A percentile compares a stretch with the other conserved stretches of the same genome.
Evolutionary conservation across 2,797 vertebrate genomes (phyloP).

Genomic region (Falco berigora): DNA sequence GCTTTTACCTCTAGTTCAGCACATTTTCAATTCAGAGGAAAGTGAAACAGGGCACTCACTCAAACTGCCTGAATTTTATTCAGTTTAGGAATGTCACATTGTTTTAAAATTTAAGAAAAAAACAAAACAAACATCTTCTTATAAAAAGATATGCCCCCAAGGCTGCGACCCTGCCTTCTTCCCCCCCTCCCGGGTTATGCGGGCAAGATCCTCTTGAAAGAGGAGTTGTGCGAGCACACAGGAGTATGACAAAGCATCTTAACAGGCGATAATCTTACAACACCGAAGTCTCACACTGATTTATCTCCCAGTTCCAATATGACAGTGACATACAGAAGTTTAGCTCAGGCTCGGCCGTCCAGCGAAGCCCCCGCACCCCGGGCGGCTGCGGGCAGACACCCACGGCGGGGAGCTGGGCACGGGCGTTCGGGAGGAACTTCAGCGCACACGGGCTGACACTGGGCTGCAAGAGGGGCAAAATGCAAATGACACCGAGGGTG

Average conservation of each 20-base stretch:
- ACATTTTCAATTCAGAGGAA: background rate
- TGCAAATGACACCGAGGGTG: background rate
- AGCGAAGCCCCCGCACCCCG: background rate
- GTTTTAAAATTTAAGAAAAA: background rate
- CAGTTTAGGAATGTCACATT: background rate
- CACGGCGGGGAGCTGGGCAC: background rate
- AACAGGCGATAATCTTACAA: background rate
- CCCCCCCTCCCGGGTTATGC: background rate
- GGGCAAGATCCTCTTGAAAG: background rate
- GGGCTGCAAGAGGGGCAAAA: background rate
- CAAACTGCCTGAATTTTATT: background rate
- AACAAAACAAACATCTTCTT: background rate
- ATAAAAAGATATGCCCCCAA: background rate
- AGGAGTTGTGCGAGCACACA: background rate
- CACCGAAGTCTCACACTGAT: background rate
- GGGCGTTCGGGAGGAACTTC: background rate
- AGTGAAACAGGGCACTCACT: background rate
- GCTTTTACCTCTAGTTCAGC: background rate
- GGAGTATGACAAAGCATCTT: slow-evolving; percentile 56
- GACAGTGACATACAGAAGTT: background rate
- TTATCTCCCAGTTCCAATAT: background rate
- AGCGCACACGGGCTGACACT: background rate
- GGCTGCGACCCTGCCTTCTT: background rate
- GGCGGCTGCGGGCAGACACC: too few species aligned
- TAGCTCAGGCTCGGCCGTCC: background rate